These are phyloP conservation scores for Schizopygopsis pylzovi DNA, from an alignment of 2,797 vertebrate genomes.

Conservation along the genomic window DNA sequence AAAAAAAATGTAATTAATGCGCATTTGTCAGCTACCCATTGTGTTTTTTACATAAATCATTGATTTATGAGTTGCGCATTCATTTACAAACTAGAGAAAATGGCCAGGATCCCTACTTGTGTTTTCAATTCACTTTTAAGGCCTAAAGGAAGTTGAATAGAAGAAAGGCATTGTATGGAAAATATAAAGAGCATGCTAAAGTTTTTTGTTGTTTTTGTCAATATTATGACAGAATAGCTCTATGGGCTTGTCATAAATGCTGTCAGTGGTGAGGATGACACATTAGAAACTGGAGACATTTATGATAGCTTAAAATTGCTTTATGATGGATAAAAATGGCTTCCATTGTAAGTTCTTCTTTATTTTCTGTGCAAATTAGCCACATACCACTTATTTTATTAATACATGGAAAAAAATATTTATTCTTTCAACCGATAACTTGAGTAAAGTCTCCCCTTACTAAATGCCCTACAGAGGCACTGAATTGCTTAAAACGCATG, in stretches of 20 bases:
- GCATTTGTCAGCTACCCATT: slow-evolving; percentile 7
- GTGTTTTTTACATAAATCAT: slow-evolving; percentile 32
- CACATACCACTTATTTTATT: neutral
- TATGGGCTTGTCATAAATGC: slow-evolving; percentile 7
- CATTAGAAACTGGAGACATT: neutral
- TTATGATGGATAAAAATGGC: neutral
- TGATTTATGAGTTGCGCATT: neutral
- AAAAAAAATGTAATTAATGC: no score
- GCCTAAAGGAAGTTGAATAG: neutral
- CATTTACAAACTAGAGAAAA: neutral
- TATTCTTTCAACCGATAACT: neutral
- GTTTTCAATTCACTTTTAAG: neutral
- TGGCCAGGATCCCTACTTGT: neutral
- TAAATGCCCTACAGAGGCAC: neutral
- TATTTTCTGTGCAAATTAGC: neutral
- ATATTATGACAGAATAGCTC: neutral
- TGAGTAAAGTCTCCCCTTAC: neutral
- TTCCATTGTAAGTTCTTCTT: slow-evolving; percentile 7
- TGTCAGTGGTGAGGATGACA: neutral
- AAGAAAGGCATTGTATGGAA: neutral
- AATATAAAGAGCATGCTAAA: neutral
- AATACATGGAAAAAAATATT: no score
- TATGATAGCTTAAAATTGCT: neutral
- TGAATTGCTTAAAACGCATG: neutral
- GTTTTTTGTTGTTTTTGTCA: neutral